Base-by-base conservation (phyloP, 2,113 vertebrate species). In the Gobiocypris rarus region DNA sequence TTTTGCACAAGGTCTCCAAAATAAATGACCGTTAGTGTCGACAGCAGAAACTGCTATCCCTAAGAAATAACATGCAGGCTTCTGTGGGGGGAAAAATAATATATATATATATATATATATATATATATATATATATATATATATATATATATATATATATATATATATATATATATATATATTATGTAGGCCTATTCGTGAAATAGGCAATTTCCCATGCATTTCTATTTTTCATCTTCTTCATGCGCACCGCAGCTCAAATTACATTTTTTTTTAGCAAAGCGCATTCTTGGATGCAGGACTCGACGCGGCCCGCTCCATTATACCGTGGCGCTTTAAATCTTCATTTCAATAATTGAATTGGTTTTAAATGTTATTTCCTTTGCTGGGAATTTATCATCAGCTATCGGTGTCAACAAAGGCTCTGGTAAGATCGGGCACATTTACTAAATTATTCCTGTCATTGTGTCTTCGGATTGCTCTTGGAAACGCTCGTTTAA, bases 401-500 rank as follows among this genome's bases (percentile, higher is more conserved):
- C 92, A 92, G 87, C 92, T 89, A 87, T 90, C 88, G 89, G 88
- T 90, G 91, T 93, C 93, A 92, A 92, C 92, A 93, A 88, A 88
- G 93, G 89, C 89, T 92, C 92, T 93, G 94, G 89, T 93, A 94
- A 94, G 92, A 91, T 90, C 94, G 89, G 48, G 93, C 94, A 95
- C 96, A 96, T 95, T 95, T 96, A 95, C 94, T 96, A 95, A 95
- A 95, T 96, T 95, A 96, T 97, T 93, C 91, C 94, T 93, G 94
- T 95, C 96, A 94, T 94, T 96, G 94, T 96, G 95, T 93, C 94
- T 93, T 95, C 94, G 93, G 94, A 94, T 95, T 94, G 95, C 94
- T 93, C 96, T 96, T 95, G 95, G 96, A 98, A 98, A 98, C 95
- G 96, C 96, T 94, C 94, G 94, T 96, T 97, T 97, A 97, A 98